Base-by-base conservation (phyloP, 2,113 vertebrate genomes). In the Hyla sarda region DNA sequence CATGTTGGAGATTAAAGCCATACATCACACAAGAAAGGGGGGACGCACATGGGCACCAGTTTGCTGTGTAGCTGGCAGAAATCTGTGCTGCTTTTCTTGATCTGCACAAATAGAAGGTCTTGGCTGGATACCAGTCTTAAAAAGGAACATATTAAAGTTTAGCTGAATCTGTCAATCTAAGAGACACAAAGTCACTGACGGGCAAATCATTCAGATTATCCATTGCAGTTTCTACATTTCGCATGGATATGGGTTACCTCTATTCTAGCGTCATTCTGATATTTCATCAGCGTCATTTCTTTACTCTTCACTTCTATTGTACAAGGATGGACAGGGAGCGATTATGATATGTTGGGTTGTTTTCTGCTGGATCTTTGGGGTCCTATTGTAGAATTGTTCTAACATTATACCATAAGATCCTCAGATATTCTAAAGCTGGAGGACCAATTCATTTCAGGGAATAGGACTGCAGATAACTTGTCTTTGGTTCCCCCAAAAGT, bases 1-100 rank as follows among this genome's bases (percentile, higher is more conserved):
- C 69, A 74, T 83, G 69, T 83, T 58, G 34, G 52, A 84, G 82
- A 84, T 84, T 84, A 84, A 75, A 76, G 19, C 71, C 72, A 84
- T 84, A 62, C 54, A 84, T 84, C 71, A 84, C 54, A 47, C 23
- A 8, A 76, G 72, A 48, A 75, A 76, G 56, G 54, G 62, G 65
- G 72, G 82, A 62, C 41, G 12, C 73, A 60, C 45, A 14, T 65
- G 56, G 82, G 83, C 72, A 84, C 72, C 54, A n/a, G 41, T 48
- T 76, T 84, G 54, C 73, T 65, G 25, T 23, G 11, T 84, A 62
- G 50, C 62, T 84, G 83, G 83, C 72, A 84, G 71, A 75, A 73
- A 37, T n/a, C 6, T 28, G 16, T 56, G 69, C 23, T 62, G 45
- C 11, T 16, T 74, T 74, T 74, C 73, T 58, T 69, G 34, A 62